These are phyloP conservation scores for Chymomyza fuscimana DNA, from an alignment of 2,888 invertebrate genomes.

Conservation along the genomic window DNA sequence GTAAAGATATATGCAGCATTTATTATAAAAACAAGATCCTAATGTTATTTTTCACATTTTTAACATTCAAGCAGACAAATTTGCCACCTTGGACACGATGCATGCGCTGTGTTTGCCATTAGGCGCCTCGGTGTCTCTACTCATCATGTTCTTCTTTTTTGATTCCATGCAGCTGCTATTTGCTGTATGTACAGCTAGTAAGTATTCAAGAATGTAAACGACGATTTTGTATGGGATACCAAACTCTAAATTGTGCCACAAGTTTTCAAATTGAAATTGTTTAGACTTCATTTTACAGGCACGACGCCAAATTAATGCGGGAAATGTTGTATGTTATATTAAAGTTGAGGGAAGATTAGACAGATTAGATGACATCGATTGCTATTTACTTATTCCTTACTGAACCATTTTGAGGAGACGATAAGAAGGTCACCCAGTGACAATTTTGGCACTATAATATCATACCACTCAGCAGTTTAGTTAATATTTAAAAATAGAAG, in stretches of 20 bases:
- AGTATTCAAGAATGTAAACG: conserved; percentile 78
- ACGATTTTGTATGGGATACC: background rate
- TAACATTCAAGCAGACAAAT: conserved; percentile 81
- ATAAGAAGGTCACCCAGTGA: too few species aligned
- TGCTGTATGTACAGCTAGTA: conserved; percentile 98
- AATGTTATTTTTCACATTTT: background rate
- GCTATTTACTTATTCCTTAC: too few species aligned
- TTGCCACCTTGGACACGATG: conserved; percentile 97
- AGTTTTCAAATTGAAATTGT: too few species aligned
- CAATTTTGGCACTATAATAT: too few species aligned
- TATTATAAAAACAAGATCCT: conserved; percentile 5
- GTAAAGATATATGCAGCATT: conserved; percentile 38
- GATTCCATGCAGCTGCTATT: conserved; percentile 98
- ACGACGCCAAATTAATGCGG: too few species aligned
- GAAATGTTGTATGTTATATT: too few species aligned
- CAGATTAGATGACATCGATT: too few species aligned
- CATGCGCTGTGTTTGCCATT: conserved; percentile 97
- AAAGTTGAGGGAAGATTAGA: too few species aligned
- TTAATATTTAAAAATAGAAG: too few species aligned
- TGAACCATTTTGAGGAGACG: too few species aligned
- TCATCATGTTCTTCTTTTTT: conserved; percentile 99
- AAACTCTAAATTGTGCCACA: background rate
- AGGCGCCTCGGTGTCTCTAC: conserved; percentile 96
- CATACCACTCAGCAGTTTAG: too few species aligned
- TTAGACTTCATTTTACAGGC: too few species aligned